These are phyloP conservation scores for Micromys minutus DNA, from an alignment of 2,113 vertebrate genomes.

Conservation along the genomic window DNA sequence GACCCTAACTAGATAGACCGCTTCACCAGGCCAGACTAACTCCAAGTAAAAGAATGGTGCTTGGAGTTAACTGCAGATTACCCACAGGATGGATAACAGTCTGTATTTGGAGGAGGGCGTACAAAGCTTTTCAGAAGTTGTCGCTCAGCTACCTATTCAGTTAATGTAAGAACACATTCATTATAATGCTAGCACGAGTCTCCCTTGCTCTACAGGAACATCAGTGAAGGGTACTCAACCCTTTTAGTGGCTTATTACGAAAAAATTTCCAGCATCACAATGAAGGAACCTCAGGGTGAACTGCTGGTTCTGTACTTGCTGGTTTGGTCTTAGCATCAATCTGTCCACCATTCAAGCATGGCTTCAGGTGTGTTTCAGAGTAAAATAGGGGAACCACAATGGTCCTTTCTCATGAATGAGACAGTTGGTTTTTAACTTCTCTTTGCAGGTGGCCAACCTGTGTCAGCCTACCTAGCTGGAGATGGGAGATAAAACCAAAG, in stretches of 20 bases:
- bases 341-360: not conserved
- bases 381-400: not conserved
- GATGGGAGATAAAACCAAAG: not conserved
- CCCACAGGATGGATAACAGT: not conserved
- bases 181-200: not conserved
- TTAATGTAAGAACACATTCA: not conserved
- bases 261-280: conserved; percentile 10
- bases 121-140: conserved; percentile 27
- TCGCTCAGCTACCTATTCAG: not conserved
- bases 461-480: not conserved
- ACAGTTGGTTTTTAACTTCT: not conserved
- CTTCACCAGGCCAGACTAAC: conserved; percentile 46
- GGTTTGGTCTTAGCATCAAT: not conserved
- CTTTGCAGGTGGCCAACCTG: not conserved
- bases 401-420: not conserved
- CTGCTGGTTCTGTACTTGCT: not conserved
- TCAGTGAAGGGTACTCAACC: not conserved
- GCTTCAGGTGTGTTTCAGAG: conserved; percentile 2
- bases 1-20: conserved; percentile 60
- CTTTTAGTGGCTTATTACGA: not conserved
- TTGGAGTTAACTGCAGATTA: conserved; percentile 41
- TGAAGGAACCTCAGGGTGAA: not conserved
- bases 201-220: not conserved
- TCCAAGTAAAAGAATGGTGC: conserved; percentile 1
- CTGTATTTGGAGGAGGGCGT: conserved; percentile 35